Base-by-base conservation (phyloP, 2,888 invertebrate species). In the Himalopsyche tibetana region DNA sequence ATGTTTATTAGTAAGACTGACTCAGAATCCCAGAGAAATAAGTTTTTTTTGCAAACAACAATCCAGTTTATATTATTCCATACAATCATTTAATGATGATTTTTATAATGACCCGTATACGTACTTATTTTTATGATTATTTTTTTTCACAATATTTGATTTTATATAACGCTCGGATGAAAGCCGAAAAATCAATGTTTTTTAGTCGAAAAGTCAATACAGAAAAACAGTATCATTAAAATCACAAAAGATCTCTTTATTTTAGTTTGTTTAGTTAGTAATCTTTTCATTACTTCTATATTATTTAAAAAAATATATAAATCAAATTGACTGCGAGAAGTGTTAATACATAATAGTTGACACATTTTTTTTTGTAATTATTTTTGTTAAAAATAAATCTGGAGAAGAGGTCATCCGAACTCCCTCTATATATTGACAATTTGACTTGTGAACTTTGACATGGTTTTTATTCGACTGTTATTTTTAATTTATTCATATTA, bases 1-100 rank as follows among this genome's bases (percentile, higher is more conserved):
- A 82, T 79, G 80, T 87, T 87, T 85, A 84, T 87, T 85, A 85
- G 74, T 87, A 85, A 88, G 88, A 88, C 88, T 88, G 88, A 88
- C 17, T 81, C 83, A 81, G 69, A 86, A 88, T 85, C 85, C 88
- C 87, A 86, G 81, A 55, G 74, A 84, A 79, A 83, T 83, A 81
- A 81, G 55, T 81, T 85, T 85, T 84, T 80, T 81, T 81, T 45
- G 81, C 55, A 81, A 51, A 55, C 55, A 81, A 81, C 36, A 81
- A 81, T 42, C 12, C 51, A 51, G 55, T 12, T 55, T 82, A 5
- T 38, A 40, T 82, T 63, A 55, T 84, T 55, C 17, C 51, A 80
- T 12, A 84, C 56, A 5, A 80, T 84, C 51, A 42, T 28, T 63
- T 74, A 28, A 40, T 63, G n/a, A 19, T 63, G 63, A 83, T 42